Percentiles rank a stretch among this genome's conserved stretches.
phyloP scores from a whole-genome alignment of 2,888 invertebrate species.

The Coenonympha arcania region DNA sequence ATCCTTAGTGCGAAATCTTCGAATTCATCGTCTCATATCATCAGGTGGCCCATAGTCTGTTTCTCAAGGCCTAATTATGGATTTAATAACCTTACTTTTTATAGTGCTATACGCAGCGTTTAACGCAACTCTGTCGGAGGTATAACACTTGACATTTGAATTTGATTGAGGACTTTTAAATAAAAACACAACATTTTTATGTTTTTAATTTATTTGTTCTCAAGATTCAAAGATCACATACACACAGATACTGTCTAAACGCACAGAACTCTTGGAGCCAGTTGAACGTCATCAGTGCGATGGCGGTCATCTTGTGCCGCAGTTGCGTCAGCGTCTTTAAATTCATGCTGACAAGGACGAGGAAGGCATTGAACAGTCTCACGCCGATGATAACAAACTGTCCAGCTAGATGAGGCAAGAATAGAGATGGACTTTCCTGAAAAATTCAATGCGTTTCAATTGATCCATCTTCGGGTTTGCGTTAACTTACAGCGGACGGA shows the following conservation, averaged over 20 bases:
- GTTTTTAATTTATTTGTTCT: background rate
- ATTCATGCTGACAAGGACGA: conserved; percentile 37
- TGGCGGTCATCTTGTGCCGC: conserved; percentile 37
- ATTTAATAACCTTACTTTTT: no score
- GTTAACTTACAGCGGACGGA: no score
- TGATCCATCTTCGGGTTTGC: no score
- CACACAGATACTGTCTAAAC: conserved; percentile 48
- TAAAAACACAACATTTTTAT: background rate
- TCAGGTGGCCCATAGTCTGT: no score
- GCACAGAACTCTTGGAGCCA: conserved; percentile 63
- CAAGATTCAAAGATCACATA: conserved; percentile 50
- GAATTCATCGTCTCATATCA: no score
- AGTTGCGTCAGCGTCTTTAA: conserved; percentile 36
- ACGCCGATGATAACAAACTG: conserved; percentile 43
- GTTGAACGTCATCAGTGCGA: conserved; percentile 50
- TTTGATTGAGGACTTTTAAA: no score
- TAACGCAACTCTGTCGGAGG: no score
- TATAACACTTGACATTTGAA: no score
- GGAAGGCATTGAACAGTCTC: conserved; percentile 39
- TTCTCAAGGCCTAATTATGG: no score
- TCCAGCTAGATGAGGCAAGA: conserved; percentile 50
- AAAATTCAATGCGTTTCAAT: conserved; percentile 28
- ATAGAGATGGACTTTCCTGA: conserved; percentile 57
- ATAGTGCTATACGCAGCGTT: no score
- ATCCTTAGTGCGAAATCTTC: no score